Conservation (phyloP, 53 echinoderm and acorn worm species). For the Luidia sarsii region DNA sequence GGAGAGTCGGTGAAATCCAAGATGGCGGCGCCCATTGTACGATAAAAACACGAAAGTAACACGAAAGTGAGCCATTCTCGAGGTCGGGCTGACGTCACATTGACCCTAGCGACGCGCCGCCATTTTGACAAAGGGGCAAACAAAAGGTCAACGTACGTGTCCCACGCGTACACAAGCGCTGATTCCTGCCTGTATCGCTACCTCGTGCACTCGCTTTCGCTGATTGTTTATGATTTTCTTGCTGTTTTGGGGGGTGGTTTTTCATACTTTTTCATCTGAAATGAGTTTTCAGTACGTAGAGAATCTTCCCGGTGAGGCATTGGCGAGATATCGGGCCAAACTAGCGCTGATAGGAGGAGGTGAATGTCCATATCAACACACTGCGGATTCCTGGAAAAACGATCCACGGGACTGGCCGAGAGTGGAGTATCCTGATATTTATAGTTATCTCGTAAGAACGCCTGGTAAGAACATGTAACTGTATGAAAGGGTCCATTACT, state of each 20-base stretch:
- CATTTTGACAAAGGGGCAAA: neutral
- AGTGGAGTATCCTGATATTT: conserved; percentile 23
- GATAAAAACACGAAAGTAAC: too few relatives aligned
- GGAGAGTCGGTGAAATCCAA: too few relatives aligned
- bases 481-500: too few relatives aligned
- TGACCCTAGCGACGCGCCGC: too few relatives aligned
- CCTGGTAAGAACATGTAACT: neutral
- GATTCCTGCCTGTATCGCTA: too few relatives aligned
- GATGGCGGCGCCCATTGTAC: too few relatives aligned
- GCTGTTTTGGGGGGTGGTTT: too few relatives aligned
- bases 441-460: neutral
- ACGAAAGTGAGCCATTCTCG: too few relatives aligned
- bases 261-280: too few relatives aligned
- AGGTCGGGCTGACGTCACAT: neutral
- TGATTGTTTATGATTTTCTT: neutral
- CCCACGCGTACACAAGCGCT: too few relatives aligned
- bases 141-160: neutral
- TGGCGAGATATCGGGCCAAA: neutral
- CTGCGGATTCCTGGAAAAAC: conserved; percentile 22
- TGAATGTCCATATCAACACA: neutral
- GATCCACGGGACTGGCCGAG: neutral
- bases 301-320: neutral
- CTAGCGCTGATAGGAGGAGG: neutral
- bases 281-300: neutral
- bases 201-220: neutral